Base-by-base conservation (phyloP, 1,140 invertebrate species). In the Plutomurus gul region DNA sequence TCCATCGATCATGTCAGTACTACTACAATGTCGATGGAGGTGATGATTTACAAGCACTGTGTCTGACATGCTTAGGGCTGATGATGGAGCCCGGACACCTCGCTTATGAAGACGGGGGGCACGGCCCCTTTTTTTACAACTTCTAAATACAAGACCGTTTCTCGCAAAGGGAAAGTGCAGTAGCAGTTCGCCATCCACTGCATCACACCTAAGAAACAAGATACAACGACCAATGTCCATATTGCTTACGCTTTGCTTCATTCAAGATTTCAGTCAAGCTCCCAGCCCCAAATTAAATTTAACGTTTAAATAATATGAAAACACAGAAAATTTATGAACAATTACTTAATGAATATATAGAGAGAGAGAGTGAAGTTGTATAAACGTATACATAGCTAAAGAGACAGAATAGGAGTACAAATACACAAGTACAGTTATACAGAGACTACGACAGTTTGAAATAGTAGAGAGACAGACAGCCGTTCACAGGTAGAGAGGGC, bases 51-150 rank as follows among this genome's bases (percentile, higher is more conserved):
- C 3, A 13, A 73, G 39, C 33, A 76, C 46, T 11, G 46, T 76
- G 33, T 56, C 51, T 20, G 65, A 47, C 65, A 78, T 78, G 33
- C 60, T 78, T n/a, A 51, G 60, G 47, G 76, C 65, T 36, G 76
- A 72, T 33, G 33, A 37, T 16, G 76, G 33, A 27, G 33, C 60
- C 56, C 46, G 72, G 33, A 78, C 60, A 78, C 76, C 73, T 47
- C 76, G 65, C 47, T 65, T 78, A 72, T 78, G 76, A 78, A 73
- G 76, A 25, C 76, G 76, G 73, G 76, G 65, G 49, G 65, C 70
- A 60, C 76, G 76, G 20, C 70, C 33, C 43, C 43, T 70, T 43
- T 71, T 39, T 47, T 71, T 71, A 70, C 60, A 71, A 46, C 65
- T 78, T 78, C 76, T 40, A 37, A 76, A 65, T 25, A 65, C 56